Evolutionary conservation across 2,888 invertebrate genomes (phyloP).

Genomic region (Lasiommata megera): DNA sequence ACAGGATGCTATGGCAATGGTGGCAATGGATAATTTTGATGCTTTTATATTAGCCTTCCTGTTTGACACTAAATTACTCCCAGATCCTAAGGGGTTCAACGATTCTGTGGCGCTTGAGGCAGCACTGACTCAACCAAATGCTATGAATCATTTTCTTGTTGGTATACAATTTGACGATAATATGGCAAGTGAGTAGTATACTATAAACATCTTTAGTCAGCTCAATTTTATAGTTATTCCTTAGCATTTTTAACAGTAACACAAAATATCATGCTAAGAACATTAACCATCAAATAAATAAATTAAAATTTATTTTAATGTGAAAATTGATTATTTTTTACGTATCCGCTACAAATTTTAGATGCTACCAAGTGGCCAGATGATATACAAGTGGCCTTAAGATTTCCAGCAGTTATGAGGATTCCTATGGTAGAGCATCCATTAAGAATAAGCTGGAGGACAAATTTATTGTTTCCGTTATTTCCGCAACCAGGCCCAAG

Average conservation of each 20-base stretch:
- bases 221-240: too few species aligned
- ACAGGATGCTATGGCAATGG: slow-evolving; percentile 60
- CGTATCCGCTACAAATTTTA: slow-evolving; percentile 33
- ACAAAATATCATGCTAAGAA: too few species aligned
- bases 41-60: slow-evolving; percentile 54
- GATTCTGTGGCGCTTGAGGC: slow-evolving; percentile 59
- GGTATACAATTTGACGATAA: slow-evolving; percentile 70
- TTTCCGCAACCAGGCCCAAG: slow-evolving; percentile 87
- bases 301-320: too few species aligned
- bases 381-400: slow-evolving; percentile 77
- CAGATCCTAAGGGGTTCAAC: slow-evolving; percentile 64
- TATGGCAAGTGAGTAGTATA: slow-evolving; percentile 70
- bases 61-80: slow-evolving; percentile 60
- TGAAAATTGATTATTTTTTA: too few species aligned
- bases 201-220: too few species aligned
- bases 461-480: slow-evolving; percentile 85
- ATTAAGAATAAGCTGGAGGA: slow-evolving; percentile 83
- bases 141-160: slow-evolving; percentile 67
- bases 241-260: too few species aligned
- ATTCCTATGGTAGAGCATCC: slow-evolving; percentile 68
- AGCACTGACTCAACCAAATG: slow-evolving; percentile 65
- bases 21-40: slow-evolving; percentile 66
- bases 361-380: slow-evolving; percentile 72
- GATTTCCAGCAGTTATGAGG: slow-evolving; percentile 85
- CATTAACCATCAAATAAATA: too few species aligned